Evolutionary conservation across 2,888 invertebrate species (phyloP).

Genomic region (Phoenoteleia sp.): DNA sequence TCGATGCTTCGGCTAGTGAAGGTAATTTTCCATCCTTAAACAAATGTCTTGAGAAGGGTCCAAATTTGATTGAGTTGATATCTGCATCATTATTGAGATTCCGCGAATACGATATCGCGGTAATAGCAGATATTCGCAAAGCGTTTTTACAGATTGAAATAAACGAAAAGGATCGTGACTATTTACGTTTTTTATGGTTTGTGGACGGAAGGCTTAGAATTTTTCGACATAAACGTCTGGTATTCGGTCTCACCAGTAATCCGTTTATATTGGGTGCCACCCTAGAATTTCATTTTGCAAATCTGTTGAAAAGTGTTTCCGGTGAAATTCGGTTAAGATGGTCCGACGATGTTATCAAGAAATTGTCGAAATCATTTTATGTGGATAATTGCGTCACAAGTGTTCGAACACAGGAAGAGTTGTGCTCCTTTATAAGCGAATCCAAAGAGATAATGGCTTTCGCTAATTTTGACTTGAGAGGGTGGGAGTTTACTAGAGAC

Average conservation of each 20-base stretch:
- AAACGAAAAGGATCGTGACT: conserved; percentile 64
- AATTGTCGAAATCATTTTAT: conserved; percentile 70
- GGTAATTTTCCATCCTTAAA: conserved; percentile 75
- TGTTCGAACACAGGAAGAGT: conserved; percentile 39
- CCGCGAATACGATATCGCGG: conserved; percentile 63
- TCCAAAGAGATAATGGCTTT: conserved; percentile 53
- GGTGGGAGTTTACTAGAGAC: conserved; percentile 59
- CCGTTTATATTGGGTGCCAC: conserved; percentile 75
- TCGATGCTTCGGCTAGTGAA: conserved; percentile 77
- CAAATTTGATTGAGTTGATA: conserved; percentile 74
- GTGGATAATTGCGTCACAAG: conserved; percentile 72
- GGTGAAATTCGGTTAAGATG: background rate
- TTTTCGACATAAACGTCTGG: conserved; percentile 71
- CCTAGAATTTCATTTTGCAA: conserved; percentile 55
- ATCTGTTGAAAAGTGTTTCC: background rate
- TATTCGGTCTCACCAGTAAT: conserved; percentile 75
- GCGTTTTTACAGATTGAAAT: conserved; percentile 71
- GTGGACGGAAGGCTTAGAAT: conserved; percentile 47
- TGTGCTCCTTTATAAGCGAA: conserved; percentile 34
- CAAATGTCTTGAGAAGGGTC: conserved; percentile 73
- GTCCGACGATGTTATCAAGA: conserved; percentile 40
- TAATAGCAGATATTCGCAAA: conserved; percentile 70
- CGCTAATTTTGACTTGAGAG: conserved; percentile 66
- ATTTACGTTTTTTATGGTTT: conserved; percentile 44
- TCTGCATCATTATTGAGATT: conserved; percentile 69